Evolutionary conservation across 1,140 invertebrate species (phyloP).

Genomic region (Rhizoglyphus robini): DNA sequence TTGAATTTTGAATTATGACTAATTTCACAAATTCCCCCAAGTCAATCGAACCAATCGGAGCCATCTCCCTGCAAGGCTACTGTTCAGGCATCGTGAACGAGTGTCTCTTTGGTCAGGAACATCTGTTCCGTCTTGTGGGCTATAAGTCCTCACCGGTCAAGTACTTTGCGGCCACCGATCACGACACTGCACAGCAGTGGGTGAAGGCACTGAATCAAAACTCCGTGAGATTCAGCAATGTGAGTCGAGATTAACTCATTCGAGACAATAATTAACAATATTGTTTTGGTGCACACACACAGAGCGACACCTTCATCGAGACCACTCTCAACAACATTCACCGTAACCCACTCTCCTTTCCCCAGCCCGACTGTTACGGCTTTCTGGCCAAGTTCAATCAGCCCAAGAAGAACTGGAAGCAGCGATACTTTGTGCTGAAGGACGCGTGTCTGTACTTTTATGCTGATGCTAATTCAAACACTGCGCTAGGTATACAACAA

Average conservation of each 20-base stretch:
- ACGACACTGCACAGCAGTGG: constrained; percentile 46
- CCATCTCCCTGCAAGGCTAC: constrained; percentile 69
- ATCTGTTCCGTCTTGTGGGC: constrained; percentile 58
- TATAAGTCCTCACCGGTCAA: constrained; percentile 49
- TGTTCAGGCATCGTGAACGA: constrained; percentile 51
- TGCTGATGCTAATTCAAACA: constrained; percentile 64
- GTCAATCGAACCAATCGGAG: constrained; percentile 62
- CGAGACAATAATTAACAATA: too few species aligned
- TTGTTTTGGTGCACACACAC: neutral
- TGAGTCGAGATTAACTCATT: constrained; percentile 21
- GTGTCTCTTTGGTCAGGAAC: constrained; percentile 26
- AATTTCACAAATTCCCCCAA: too few species aligned
- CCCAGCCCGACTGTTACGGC: constrained; percentile 74
- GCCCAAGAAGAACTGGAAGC: constrained; percentile 59
- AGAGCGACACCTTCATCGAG: constrained; percentile 64
- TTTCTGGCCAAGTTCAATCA: constrained; percentile 61
- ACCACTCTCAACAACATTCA: constrained; percentile 41
- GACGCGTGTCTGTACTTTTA: constrained; percentile 91
- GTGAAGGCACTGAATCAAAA: constrained; percentile 46
- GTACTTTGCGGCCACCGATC: constrained; percentile 62
- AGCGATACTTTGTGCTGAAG: constrained; percentile 83
- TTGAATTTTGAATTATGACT: too few species aligned
- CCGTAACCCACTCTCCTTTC: constrained; percentile 44
- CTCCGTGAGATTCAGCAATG: constrained; percentile 32
- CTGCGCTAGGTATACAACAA: constrained; percentile 56